Conservation (phyloP, 2,888 invertebrate genomes). For the Amblyjoppa fuscipennis region DNA sequence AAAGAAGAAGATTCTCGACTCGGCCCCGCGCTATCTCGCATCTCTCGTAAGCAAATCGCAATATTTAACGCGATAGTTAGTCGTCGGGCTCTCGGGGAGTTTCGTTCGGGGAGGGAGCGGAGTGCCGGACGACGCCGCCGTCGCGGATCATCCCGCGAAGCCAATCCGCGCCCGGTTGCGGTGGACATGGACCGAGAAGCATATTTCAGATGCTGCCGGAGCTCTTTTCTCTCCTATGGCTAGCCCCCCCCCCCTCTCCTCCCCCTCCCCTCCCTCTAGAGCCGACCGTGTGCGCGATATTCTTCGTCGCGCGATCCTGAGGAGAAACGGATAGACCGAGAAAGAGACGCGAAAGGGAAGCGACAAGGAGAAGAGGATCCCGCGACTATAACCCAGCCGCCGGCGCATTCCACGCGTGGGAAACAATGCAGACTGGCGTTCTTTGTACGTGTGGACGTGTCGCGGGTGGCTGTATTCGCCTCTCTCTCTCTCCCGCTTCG, state of each 20-base stretch:
- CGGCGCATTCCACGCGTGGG: conserved; percentile 82
- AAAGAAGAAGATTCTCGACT: conserved; percentile 46
- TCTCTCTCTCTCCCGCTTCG: conserved; percentile 52
- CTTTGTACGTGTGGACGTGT: conserved; percentile 80
- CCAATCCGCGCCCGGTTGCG: conserved; percentile 76
- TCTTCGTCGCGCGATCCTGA: conserved; percentile 26
- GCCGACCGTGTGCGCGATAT: conserved; percentile 23
- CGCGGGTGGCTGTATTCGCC: conserved; percentile 75
- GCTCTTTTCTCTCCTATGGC: conserved; percentile 39
- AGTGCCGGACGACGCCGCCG: conserved; percentile 73
- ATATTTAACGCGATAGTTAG: conserved; percentile 82
- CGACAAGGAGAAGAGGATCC: conserved; percentile 63
- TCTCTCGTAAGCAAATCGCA: conserved; percentile 80
- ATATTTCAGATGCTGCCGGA: conserved; percentile 74
- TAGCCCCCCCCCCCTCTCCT: background rate
- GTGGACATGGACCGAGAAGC: conserved; percentile 75
- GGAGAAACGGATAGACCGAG: conserved; percentile 65
- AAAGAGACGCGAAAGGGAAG: conserved; percentile 54
- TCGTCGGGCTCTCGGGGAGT: conserved; percentile 71
- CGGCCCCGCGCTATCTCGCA: conserved; percentile 74
- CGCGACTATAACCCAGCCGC: conserved; percentile 73
- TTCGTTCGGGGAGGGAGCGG: conserved; percentile 60
- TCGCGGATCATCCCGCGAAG: conserved; percentile 66
- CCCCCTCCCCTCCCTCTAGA: background rate
- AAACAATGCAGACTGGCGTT: conserved; percentile 82